Conservation (phyloP, 2,113 vertebrate species). For the Tautogolabrus adspersus region DNA sequence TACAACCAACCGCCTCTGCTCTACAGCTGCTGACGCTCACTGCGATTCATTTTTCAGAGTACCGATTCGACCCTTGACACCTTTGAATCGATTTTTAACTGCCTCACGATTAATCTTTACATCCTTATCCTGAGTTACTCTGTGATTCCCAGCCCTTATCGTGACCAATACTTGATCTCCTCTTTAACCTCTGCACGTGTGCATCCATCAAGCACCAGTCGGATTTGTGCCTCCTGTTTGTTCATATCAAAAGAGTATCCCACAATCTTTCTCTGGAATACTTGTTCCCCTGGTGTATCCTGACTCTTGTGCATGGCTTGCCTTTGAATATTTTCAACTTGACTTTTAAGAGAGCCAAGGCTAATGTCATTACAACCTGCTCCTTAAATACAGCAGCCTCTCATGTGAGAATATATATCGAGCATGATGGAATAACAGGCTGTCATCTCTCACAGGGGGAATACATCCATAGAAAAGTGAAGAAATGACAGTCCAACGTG, state of each 20-base stretch:
- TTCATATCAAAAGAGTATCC: not conserved
- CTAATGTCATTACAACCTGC: constrained; percentile 16
- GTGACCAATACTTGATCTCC: too few relatives aligned
- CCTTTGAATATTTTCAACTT: constrained; percentile 9
- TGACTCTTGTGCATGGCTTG: not conserved
- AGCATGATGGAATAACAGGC: constrained; percentile 8
- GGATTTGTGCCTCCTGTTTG: too few relatives aligned
- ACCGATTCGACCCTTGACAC: too few relatives aligned
- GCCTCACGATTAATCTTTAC: too few relatives aligned
- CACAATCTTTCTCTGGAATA: not conserved
- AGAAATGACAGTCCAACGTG: constrained; percentile 19
- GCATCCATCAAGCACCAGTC: not conserved
- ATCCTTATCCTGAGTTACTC: too few relatives aligned
- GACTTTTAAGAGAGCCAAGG: not conserved
- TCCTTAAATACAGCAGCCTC: constrained; percentile 6
- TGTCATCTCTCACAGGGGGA: constrained; percentile 11
- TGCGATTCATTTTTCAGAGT: too few relatives aligned
- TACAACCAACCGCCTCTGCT: too few relatives aligned
- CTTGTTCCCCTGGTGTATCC: not conserved
- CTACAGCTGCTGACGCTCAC: too few relatives aligned
- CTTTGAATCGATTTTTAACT: too few relatives aligned
- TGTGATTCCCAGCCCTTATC: too few relatives aligned
- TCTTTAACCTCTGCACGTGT: too few relatives aligned
- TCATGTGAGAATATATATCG: not conserved
- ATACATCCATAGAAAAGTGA: not conserved